Base-by-base conservation (phyloP, 2,113 vertebrate species). In the Ibidorhyncha struthersii region DNA sequence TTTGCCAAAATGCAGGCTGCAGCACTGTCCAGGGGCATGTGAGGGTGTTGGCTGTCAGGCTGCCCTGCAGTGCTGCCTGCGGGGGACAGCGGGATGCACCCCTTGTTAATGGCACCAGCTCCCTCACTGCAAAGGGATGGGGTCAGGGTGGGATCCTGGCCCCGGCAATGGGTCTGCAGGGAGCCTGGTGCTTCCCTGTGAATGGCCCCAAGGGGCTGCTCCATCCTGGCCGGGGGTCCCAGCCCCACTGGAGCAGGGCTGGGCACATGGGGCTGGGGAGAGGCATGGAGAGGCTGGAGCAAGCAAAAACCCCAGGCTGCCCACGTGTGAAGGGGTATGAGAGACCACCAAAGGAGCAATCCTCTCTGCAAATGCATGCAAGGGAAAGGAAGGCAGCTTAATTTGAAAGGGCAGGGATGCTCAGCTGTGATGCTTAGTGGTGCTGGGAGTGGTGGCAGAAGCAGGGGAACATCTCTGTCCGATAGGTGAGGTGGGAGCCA, bases 271-370 rank as follows among this genome's bases (percentile, higher is more conserved):
- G 18, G 8, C 1, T 26, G 40, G 84, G 38, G 26, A 76, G 11
- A 17, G 14, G 4, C 0, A 4, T 45, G 66, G 61, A 11, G 12
- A 52, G 30, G 41, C 47, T 43, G 41, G 30, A 71, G 63, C 32
- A 81, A 50, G 25, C 0, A 29, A 26, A 79, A 22, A 4, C 8
- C 27, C 30, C n/a, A 3, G 19, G 45, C 47, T 95, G 25, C 16
- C 26, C 62, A 11, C 0, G 0, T 12, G 32, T 12, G 18, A n/a
- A 34, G 9, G n/a, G 11, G 14, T 5, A 2, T 0, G 0, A n/a
- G 58, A 26, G 8, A 30, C 11, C 22, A 38, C 12, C 72, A 32
- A 14, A 70, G 22, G 58, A 84, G 29, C 6, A 9, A 32, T 32
- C 32, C 18, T 53, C 9, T n/a, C 52, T 52, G 20, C 21, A 30